Percentiles rank a stretch among this genome's conserved stretches.
These are phyloP conservation scores for Anarhynchus alexandrinus DNA, from an alignment of 2,113 vertebrate species.

Conservation along the genomic window DNA sequence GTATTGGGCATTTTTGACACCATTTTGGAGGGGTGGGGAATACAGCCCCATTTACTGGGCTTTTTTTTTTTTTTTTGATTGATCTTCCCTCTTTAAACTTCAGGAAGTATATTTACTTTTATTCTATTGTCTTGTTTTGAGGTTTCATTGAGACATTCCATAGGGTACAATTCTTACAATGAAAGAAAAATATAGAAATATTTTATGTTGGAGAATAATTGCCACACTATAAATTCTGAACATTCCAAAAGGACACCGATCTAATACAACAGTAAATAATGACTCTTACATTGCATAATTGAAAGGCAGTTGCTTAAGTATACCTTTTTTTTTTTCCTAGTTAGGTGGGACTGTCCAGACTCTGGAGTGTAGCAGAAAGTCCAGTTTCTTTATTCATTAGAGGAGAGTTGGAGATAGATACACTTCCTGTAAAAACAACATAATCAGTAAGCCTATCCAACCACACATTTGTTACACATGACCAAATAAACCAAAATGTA, in stretches of 20 bases:
- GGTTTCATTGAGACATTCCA: neutral
- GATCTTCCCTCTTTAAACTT: neutral
- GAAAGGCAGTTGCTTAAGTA: neutral
- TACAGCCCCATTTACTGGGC: neutral
- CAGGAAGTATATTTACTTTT: neutral
- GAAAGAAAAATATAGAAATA: neutral
- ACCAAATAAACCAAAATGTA: constrained; percentile 1
- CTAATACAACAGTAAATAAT: neutral
- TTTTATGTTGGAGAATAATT: neutral
- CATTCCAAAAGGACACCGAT: neutral
- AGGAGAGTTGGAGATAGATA: neutral
- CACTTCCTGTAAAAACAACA: neutral
- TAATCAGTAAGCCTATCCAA: neutral
- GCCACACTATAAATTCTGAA: neutral
- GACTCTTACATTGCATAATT: neutral
- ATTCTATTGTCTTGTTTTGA: neutral
- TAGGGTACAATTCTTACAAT: neutral
- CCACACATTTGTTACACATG: neutral
- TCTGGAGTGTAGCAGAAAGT: neutral
- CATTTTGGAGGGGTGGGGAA: constrained; percentile 3
- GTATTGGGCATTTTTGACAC: constrained; percentile 31
- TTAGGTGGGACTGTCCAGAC: neutral
- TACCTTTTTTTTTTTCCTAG: neutral
- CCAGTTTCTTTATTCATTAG: neutral
- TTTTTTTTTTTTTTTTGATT: neutral